phyloP scores from a whole-genome alignment of 2,888 invertebrate species.

The Ormyrus labotus region DNA sequence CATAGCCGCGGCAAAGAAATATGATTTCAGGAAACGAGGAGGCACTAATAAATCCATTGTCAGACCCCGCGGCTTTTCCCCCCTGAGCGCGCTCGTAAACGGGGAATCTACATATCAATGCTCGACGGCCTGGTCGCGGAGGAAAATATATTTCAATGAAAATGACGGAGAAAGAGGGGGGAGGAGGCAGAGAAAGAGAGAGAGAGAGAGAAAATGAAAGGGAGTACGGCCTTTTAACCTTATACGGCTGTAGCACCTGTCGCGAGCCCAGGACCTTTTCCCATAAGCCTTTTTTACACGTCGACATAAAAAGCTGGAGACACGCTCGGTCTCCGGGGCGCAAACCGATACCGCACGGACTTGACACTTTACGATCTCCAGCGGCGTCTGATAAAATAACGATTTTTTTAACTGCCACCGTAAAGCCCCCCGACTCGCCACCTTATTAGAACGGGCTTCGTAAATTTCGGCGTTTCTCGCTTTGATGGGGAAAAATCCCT shows the following conservation, averaged over 20 bases:
- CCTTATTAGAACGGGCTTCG: conserved; percentile 43
- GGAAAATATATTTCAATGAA: conserved; percentile 30
- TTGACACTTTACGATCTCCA: conserved; percentile 55
- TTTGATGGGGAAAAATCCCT: neutral
- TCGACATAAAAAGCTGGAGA: conserved; percentile 35
- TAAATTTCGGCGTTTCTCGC: neutral
- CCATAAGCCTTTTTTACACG: conserved; percentile 62
- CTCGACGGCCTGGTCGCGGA: conserved; percentile 24
- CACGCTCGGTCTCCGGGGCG: conserved; percentile 26
- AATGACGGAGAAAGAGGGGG: conserved; percentile 10
- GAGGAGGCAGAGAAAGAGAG: neutral
- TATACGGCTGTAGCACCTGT: conserved; percentile 71
- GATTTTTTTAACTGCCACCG: conserved; percentile 47
- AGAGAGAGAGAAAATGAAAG: neutral
- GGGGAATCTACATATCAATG: conserved; percentile 53
- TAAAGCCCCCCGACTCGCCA: conserved; percentile 19
- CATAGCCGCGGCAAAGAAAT: conserved; percentile 17
- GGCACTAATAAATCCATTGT: conserved; percentile 50
- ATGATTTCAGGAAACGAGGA: conserved; percentile 49
- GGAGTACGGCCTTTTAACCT: conserved; percentile 69
- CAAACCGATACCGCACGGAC: conserved; percentile 1
- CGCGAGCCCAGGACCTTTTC: conserved; percentile 63
- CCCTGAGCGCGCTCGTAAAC: conserved; percentile 34
- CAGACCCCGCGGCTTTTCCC: conserved; percentile 17
- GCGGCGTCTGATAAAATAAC: conserved; percentile 50